phyloP scores from a whole-genome alignment of 2,113 vertebrate species.

The Pimephales promelas region DNA sequence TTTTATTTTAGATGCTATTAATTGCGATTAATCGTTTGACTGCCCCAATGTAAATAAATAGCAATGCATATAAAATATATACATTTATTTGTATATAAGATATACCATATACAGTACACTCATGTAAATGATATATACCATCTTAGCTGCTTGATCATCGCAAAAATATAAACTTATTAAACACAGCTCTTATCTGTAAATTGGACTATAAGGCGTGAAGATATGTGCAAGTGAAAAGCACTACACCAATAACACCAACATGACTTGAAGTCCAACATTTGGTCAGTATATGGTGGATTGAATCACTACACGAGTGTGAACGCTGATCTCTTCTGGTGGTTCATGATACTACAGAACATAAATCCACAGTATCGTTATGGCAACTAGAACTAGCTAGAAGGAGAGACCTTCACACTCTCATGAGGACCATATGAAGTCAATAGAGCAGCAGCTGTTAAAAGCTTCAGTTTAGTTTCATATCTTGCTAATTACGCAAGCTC shows the following conservation, averaged over 20 bases:
- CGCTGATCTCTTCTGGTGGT: background rate
- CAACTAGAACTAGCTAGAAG: background rate
- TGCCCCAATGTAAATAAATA: background rate
- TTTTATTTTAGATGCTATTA: too few relatives aligned
- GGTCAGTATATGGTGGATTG: background rate
- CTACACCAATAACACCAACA: background rate
- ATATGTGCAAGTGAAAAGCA: too few relatives aligned
- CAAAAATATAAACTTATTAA: too few relatives aligned
- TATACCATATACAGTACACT: too few relatives aligned
- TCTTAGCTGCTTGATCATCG: too few relatives aligned
- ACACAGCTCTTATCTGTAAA: too few relatives aligned
- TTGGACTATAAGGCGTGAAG: too few relatives aligned
- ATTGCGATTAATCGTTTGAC: too few relatives aligned
- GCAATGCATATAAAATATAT: too few relatives aligned
- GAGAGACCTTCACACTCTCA: background rate
- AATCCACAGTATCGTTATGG: background rate
- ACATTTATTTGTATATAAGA: too few relatives aligned
- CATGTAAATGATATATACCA: too few relatives aligned
- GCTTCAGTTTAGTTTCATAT: background rate
- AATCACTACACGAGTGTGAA: background rate
- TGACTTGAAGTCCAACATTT: background rate
- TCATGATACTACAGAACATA: background rate
- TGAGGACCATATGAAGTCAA: background rate
- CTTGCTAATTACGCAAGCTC: too few relatives aligned
- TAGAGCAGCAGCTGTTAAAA: background rate